Conservation (phyloP, 2,113 vertebrate genomes). For the Amphiprion percula region DNA sequence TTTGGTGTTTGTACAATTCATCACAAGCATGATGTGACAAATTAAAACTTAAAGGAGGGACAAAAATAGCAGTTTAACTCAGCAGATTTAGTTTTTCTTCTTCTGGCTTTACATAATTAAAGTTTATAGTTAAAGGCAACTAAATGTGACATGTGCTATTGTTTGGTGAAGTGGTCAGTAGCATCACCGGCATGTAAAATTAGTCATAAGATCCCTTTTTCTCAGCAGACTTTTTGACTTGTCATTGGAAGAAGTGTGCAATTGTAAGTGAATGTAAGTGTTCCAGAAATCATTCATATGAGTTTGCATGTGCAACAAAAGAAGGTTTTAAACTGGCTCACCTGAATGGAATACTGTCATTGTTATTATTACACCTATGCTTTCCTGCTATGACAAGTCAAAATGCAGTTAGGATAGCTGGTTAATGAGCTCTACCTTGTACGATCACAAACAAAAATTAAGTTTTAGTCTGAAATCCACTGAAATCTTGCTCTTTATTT, state of each 20-base stretch:
- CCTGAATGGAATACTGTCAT: constrained; percentile 4
- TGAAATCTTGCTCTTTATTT: neutral
- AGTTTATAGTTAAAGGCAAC: neutral
- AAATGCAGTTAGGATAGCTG: neutral
- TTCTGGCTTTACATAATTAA: neutral
- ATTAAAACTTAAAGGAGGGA: constrained; percentile 25
- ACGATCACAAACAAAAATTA: neutral
- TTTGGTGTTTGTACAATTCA: constrained; percentile 26
- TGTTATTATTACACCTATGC: constrained; percentile 24
- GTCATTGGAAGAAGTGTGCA: neutral
- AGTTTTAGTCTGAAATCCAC: neutral
- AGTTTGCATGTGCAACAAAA: neutral
- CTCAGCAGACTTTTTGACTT: neutral
- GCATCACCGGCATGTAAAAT: constrained; percentile 8
- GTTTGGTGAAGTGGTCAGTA: constrained; percentile 6
- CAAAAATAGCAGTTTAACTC: constrained; percentile 29
- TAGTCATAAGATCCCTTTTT: constrained; percentile 1
- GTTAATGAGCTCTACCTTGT: neutral
- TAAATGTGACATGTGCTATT: constrained; percentile 17
- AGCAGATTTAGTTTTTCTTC: neutral
- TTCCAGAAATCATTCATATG: neutral
- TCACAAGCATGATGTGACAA: constrained; percentile 33
- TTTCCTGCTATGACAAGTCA: constrained; percentile 5
- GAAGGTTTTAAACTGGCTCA: neutral
- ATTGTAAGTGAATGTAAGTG: neutral